A percentile compares a stretch with the other conserved stretches of the same genome.
Conservation (phyloP, 2,888 invertebrate species). For the Pegoplata infirma region DNA sequence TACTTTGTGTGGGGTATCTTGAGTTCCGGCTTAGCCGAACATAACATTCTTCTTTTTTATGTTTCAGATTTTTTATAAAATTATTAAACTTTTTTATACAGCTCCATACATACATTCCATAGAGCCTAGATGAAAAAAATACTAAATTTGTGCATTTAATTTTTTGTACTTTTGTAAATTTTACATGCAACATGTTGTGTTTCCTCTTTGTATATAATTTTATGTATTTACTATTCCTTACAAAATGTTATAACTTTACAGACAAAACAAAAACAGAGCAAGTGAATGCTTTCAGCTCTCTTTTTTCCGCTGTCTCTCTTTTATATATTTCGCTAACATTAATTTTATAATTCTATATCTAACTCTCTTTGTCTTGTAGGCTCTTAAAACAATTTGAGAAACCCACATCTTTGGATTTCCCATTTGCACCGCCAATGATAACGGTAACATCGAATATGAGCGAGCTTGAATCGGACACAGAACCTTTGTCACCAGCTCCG, state of each 20-base stretch:
- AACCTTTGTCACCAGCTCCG: constrained; percentile 82
- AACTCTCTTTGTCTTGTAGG: no score
- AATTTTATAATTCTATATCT: no score
- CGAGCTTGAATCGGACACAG: constrained; percentile 86
- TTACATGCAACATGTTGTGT: constrained; percentile 57
- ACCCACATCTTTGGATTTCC: constrained; percentile 81
- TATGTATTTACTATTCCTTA: constrained; percentile 22
- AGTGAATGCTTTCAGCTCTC: constrained; percentile 10
- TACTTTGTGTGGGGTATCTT: no score
- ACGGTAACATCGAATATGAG: constrained; percentile 88
- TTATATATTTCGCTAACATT: background rate
- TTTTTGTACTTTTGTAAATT: constrained; percentile 3
- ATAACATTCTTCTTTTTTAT: background rate
- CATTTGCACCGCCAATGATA: constrained; percentile 84
- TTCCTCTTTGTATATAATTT: constrained; percentile 62
- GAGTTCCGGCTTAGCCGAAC: no score
- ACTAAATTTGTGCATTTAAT: constrained; percentile 17
- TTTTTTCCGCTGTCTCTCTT: constrained; percentile 49
- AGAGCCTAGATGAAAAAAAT: constrained; percentile 48
- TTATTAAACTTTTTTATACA: no score
- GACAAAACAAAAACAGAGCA: background rate
- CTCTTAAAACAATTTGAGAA: constrained; percentile 83
- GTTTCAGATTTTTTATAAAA: constrained; percentile 21
- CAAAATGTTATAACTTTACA: background rate
- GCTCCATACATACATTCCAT: constrained; percentile 45